Evolutionary conservation across 2,797 vertebrate genomes (phyloP), one percentile per base, ranked within the genome.

Genomic region (Harpagifer antarcticus): DNA sequence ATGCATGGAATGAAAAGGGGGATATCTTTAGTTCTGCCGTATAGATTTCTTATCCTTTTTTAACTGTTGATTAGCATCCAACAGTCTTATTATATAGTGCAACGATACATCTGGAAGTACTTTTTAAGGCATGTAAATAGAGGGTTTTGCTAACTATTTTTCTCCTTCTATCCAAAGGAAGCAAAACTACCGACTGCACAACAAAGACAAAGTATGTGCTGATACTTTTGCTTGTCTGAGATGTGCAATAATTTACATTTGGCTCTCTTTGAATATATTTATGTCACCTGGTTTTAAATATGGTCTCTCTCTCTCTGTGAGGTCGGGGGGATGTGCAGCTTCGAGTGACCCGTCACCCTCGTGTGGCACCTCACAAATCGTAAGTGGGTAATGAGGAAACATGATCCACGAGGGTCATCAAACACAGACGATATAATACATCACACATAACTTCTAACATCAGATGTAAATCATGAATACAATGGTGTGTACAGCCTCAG

Each of bases 301-400:
- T 72, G 19, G 58, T 59, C 50, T 77, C 43, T 58, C 23, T 79
- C 20, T 57, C 69, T 72, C 31, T 70, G 15, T 64, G 74, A 93
- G 91, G 78, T 59, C 88, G 86, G 78, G 91, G 93, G 62, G 90
- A 92, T 78, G 81, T 87, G 76, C 93, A 85, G 76, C 74, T 83
- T 59, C 91, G 90, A 85, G 92, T 92, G 91, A 86, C 87, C 85
- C 89, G 83, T 74, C 93, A 88, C 80, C 90, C 92, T 82, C 91
- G 78, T 2, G 90, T 95, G 83, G 94, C 93, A 27, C 95, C 95
- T 92, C 95, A 95, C 88, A 96, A 96, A 93, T 95, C 94, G 95
- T 96, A 94, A 96, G 95, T 95, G 66, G 57, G 68, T 45, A 63
- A 65, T 19, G 55, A 85, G 84, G 90, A 87, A 90, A 93, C 83